Conservation (phyloP, 2,888 invertebrate genomes). For the Pilophorus perplexus region DNA sequence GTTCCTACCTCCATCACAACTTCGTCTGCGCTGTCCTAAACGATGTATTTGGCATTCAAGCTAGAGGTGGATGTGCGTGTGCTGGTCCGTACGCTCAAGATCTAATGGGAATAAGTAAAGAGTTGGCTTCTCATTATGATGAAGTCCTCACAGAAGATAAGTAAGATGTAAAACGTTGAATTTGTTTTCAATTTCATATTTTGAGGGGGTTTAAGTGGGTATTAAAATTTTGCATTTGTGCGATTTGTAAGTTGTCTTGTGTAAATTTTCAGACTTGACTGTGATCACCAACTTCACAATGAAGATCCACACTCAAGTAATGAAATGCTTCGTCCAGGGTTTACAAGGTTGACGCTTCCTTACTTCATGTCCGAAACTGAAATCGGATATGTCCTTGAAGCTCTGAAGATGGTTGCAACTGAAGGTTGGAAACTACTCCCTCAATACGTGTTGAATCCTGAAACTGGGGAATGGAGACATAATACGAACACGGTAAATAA, state of each 20-base stretch:
- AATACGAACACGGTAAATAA: slow-evolving; percentile 64
- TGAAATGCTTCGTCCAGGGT: slow-evolving; percentile 81
- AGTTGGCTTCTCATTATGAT: slow-evolving; percentile 73
- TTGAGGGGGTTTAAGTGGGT: no score
- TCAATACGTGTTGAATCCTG: slow-evolving; percentile 80
- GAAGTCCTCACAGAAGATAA: slow-evolving; percentile 63
- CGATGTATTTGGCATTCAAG: slow-evolving; percentile 89
- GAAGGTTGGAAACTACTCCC: slow-evolving; percentile 87
- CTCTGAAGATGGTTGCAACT: slow-evolving; percentile 80
- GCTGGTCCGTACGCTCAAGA: slow-evolving; percentile 82
- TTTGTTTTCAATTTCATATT: background rate
- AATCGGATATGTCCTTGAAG: slow-evolving; percentile 77
- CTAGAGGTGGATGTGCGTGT: slow-evolving; percentile 74
- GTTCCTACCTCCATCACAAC: slow-evolving; percentile 84
- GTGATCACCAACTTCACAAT: slow-evolving; percentile 56
- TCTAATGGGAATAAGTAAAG: slow-evolving; percentile 76
- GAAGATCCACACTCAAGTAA: slow-evolving; percentile 56
- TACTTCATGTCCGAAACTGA: slow-evolving; percentile 79
- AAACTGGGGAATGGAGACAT: slow-evolving; percentile 88
- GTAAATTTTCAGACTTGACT: slow-evolving; percentile 55
- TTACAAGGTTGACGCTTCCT: slow-evolving; percentile 79
- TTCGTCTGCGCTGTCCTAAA: slow-evolving; percentile 81
- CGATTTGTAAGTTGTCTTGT: background rate
- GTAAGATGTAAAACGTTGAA: no score
- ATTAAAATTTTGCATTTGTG: background rate